These are phyloP conservation scores for Lomographa bimaculata DNA, from an alignment of 2,888 invertebrate species.

Conservation along the genomic window DNA sequence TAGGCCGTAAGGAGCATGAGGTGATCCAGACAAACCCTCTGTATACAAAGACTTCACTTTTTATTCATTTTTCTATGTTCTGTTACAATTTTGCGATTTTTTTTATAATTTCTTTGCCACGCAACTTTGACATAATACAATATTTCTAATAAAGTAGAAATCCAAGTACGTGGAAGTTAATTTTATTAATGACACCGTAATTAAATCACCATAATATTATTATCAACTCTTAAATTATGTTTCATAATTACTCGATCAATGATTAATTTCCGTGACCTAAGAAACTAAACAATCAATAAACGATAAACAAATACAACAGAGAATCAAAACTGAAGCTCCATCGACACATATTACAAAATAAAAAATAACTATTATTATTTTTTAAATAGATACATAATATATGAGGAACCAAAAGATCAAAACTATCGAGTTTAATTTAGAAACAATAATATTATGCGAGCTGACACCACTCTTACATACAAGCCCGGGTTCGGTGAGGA, in stretches of 20 bases:
- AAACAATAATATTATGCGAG: constrained; percentile 61
- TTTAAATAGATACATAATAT: constrained; percentile 53
- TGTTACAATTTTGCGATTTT: constrained; percentile 82
- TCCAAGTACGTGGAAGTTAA: constrained; percentile 77
- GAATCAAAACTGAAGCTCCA: constrained; percentile 56
- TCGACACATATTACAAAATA: constrained; percentile 53
- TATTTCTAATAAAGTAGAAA: constrained; percentile 78
- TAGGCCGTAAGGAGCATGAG: constrained; percentile 9
- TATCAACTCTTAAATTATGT: constrained; percentile 75
- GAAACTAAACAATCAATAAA: constrained; percentile 65
- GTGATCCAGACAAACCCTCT: constrained; percentile 58
- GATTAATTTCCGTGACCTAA: constrained; percentile 73
- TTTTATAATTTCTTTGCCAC: constrained; percentile 72
- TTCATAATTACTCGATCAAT: constrained; percentile 70
- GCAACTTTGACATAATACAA: constrained; percentile 73
- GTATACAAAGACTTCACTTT: constrained; percentile 79
- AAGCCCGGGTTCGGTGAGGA: constrained; percentile 45
- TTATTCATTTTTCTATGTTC: constrained; percentile 78
- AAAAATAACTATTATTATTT: constrained; percentile 59
- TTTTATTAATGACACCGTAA: constrained; percentile 79
- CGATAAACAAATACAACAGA: constrained; percentile 63
- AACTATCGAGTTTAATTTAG: constrained; percentile 50
- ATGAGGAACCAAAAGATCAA: constrained; percentile 50
- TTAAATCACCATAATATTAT: constrained; percentile 72
- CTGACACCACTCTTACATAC: constrained; percentile 61